Evolutionary conservation across 2,888 invertebrate species (phyloP), one percentile per base, ranked within the genome.

Genomic region (Pseudococcus jackbeardsleyi): DNA sequence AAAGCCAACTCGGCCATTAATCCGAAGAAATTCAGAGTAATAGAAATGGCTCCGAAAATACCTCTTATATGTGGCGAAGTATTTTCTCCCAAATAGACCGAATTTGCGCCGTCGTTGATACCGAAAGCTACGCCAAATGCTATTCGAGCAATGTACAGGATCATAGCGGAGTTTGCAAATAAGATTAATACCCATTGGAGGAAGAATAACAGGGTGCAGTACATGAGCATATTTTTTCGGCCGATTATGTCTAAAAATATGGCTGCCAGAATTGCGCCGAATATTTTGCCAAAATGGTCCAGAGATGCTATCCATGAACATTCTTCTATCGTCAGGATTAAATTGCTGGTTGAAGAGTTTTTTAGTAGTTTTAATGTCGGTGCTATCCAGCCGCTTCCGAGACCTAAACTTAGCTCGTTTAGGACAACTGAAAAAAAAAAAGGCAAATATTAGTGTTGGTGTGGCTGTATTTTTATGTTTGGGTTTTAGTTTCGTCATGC

Each of bases 91-190:
- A 79, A 79, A 17, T 79, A 79, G 1, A 79, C 79, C 42, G 79
- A 79, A 42, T 79, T 79, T 9, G 79, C 42, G 12, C 79, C 42
- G 79, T 79, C 79, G 79, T 79, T 79, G n/a, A 79, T 42, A 79
- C 79, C 79, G 42, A 79, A 79, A 3, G 79, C 79, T 42, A 79
- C 19, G 4, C 79, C 79, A 17, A 79, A 79, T 2, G 79, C 79
- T 39, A 79, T 79, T n/a, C 79, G 42, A 42, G 42, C 79, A 7
- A 79, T 9, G 42, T 79, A 79, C n/a, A 79, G 6, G 5, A 79
- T 8, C 79, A 79, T 39, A 7, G 22, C 79, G 7, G 79, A 79
- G 19, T 79, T 79, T 42, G 46, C 79, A 7, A 79, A 42, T 8
- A 79, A 46, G 7, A 79, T 79, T 7, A 79, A 19, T 19, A 42